Conservation (phyloP, 1,140 invertebrate species). For the Drosophila leontia region DNA sequence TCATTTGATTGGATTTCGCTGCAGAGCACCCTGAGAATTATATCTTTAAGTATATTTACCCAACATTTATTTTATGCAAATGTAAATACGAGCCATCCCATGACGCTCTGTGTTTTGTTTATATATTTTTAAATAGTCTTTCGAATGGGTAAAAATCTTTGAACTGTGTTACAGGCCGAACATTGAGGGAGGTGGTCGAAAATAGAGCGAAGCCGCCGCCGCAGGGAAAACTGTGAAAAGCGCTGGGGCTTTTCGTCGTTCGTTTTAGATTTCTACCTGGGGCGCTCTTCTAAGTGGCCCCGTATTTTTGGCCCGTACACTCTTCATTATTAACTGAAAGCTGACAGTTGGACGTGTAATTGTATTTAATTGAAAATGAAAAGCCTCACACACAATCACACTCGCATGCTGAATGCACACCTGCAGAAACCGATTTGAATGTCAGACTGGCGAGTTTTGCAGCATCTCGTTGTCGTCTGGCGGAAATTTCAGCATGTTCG, state of each 20-base stretch:
- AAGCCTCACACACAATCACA: slow-evolving; percentile 48
- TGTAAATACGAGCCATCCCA: slow-evolving; percentile 53
- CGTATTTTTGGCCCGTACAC: slow-evolving; percentile 49
- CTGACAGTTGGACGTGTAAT: slow-evolving; percentile 65
- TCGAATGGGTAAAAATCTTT: slow-evolving; percentile 41
- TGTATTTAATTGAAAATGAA: slow-evolving; percentile 63
- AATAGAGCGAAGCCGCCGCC: slow-evolving; percentile 45
- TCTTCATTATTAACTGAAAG: slow-evolving; percentile 78
- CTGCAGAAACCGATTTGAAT: slow-evolving; percentile 62
- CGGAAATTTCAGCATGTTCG: slow-evolving; percentile 76
- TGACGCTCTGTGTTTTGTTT: slow-evolving; percentile 37
- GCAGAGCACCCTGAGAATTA: slow-evolving; percentile 5
- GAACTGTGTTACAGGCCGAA: slow-evolving; percentile 59
- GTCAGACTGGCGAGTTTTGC: slow-evolving; percentile 59
- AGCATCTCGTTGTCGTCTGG: slow-evolving; percentile 32
- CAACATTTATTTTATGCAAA: slow-evolving; percentile 54
- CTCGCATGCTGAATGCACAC: slow-evolving; percentile 26
- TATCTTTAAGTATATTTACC: slow-evolving; percentile 40
- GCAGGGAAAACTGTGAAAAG: slow-evolving; percentile 21
- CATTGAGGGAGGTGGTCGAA: slow-evolving; percentile 29
- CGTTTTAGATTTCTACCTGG: slow-evolving; percentile 41
- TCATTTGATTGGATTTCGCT: slow-evolving; percentile 55
- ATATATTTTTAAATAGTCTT: slow-evolving; percentile 43
- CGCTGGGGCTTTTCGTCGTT: slow-evolving; percentile 5
- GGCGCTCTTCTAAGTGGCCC: slow-evolving; percentile 45